A percentile compares a stretch with the other conserved stretches of the same genome.
Conservation (phyloP, 2,797 vertebrate genomes). For the Pteropus rufus region DNA sequence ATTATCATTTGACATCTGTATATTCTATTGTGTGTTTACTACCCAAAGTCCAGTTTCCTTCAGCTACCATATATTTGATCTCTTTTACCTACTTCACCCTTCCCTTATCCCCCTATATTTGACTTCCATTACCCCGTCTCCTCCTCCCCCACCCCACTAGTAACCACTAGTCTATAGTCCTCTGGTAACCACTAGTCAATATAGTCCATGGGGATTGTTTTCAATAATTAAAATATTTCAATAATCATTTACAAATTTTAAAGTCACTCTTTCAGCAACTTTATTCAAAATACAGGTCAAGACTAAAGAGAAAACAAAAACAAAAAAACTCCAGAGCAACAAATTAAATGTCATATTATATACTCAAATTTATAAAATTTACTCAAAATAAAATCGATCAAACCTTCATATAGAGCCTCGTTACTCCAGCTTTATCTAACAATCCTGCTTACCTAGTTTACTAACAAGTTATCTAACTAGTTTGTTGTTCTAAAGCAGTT, state of each 20-base stretch:
- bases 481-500: background rate
- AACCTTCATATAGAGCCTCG: background rate
- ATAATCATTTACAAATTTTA: background rate
- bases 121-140: too few relatives aligned
- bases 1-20: too few relatives aligned
- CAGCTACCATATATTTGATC: too few relatives aligned
- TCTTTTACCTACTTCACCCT: too few relatives aligned
- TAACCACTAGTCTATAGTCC: too few relatives aligned
- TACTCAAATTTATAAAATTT: conserved; percentile 35
- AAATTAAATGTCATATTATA: conserved; percentile 41
- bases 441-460: background rate
- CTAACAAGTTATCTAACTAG: background rate
- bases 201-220: background rate
- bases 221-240: conserved; percentile 40
- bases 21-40: too few relatives aligned
- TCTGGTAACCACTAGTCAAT: too few relatives aligned
- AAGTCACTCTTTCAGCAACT: background rate
- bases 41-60: too few relatives aligned
- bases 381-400: background rate
- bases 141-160: too few relatives aligned
- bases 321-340: background rate
- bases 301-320: conserved; percentile 15
- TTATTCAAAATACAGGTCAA: conserved; percentile 26
- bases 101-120: too few relatives aligned
- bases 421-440: background rate